Evolutionary conservation across 1,140 invertebrate genomes (phyloP).

Genomic region (Orius laevigatus): DNA sequence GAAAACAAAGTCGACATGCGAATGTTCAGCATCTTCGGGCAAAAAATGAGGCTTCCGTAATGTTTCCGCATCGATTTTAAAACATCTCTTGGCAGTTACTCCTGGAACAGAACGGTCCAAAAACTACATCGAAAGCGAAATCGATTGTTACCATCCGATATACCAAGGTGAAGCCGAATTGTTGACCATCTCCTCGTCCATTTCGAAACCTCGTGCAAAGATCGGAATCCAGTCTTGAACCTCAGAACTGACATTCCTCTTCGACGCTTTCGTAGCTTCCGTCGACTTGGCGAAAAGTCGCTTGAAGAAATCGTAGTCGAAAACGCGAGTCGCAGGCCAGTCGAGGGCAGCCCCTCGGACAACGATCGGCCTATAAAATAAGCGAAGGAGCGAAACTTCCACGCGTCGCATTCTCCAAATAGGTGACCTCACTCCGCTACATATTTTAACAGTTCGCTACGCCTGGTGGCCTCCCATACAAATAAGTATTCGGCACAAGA

Average conservation of each 20-base stretch:
- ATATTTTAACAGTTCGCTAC: constrained; percentile 65
- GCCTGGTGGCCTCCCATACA: constrained; percentile 67
- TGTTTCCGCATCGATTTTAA: constrained; percentile 55
- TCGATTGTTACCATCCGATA: constrained; percentile 64
- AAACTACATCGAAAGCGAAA: not conserved
- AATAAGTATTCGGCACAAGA: constrained; percentile 66
- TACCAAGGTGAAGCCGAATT: constrained; percentile 60
- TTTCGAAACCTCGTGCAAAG: constrained; percentile 57
- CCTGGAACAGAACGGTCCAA: constrained; percentile 32
- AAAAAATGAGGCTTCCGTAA: constrained; percentile 76
- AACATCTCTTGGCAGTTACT: constrained; percentile 73
- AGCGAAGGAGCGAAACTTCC: constrained; percentile 49
- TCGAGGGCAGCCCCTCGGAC: constrained; percentile 55
- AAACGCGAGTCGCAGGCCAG: constrained; percentile 57
- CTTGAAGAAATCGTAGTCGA: constrained; percentile 61
- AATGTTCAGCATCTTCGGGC: constrained; percentile 71
- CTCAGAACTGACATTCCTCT: constrained; percentile 73
- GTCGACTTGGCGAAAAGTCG: constrained; percentile 44
- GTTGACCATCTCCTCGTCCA: constrained; percentile 48
- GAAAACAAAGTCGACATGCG: constrained; percentile 83
- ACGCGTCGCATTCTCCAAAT: constrained; percentile 45
- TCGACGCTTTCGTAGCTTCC: constrained; percentile 49
- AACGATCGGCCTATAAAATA: constrained; percentile 69
- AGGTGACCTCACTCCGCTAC: constrained; percentile 41
- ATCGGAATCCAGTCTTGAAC: constrained; percentile 70